Conservation (phyloP, 2,888 invertebrate genomes). For the Cetonia aurata region DNA sequence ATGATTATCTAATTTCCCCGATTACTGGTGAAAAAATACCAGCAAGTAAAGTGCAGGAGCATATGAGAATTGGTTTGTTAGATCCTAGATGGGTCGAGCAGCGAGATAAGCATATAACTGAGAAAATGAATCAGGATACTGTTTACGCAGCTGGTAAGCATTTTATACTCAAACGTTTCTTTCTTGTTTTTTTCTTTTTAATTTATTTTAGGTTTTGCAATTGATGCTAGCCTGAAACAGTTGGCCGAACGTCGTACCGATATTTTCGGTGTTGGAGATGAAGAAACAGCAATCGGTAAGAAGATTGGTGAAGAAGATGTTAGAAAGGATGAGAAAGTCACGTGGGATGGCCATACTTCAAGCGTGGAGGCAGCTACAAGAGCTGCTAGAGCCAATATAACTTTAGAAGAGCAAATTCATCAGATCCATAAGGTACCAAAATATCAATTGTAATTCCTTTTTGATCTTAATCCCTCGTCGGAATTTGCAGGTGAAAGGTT, state of each 20-base stretch:
- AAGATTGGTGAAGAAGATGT: constrained; percentile 92
- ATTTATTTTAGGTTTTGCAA: constrained; percentile 78
- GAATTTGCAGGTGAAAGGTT: constrained; percentile 76
- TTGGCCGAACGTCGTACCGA: constrained; percentile 99
- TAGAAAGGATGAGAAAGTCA: constrained; percentile 89
- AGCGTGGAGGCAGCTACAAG: constrained; percentile 96
- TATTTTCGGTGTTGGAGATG: constrained; percentile 99
- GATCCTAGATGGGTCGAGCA: constrained; percentile 99
- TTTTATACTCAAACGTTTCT: neutral
- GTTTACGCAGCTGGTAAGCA: constrained; percentile 77
- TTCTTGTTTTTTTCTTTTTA: constrained; percentile 17
- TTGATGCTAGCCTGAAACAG: constrained; percentile 94
- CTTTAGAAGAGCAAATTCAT: constrained; percentile 96
- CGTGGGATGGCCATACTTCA: constrained; percentile 98
- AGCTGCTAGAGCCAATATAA: constrained; percentile 94
- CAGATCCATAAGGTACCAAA: constrained; percentile 88
- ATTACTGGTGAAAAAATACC: constrained; percentile 98
- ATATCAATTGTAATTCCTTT: constrained; percentile 7
- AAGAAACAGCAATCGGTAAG: constrained; percentile 99
- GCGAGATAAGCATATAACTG: constrained; percentile 92
- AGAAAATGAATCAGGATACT: constrained; percentile 92
- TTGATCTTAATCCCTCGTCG: neutral
- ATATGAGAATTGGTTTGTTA: constrained; percentile 95
- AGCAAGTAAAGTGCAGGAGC: constrained; percentile 96
- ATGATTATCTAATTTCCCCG: constrained; percentile 96